Evolutionary conservation across 1,140 invertebrate genomes (phyloP).

Genomic region (Plodia interpunctella): DNA sequence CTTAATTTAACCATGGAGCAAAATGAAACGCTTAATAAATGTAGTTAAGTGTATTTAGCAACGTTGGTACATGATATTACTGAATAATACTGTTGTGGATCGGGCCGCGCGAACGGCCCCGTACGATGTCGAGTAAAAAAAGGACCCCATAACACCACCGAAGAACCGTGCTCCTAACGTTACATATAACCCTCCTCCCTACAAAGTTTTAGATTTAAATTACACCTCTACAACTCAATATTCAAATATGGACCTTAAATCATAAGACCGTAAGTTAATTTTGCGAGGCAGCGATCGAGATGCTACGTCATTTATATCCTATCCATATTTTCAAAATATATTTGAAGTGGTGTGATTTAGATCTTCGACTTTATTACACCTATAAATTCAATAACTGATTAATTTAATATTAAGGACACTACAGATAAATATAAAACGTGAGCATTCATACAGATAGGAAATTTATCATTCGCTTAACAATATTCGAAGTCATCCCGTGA

Average conservation of each 20-base stretch:
- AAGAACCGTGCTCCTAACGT: slow-evolving; percentile 65
- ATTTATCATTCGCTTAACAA: slow-evolving; percentile 41
- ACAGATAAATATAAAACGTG: slow-evolving; percentile 71
- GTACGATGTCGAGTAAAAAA: slow-evolving; percentile 50
- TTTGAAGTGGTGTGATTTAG: neutral
- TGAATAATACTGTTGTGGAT: slow-evolving; percentile 72
- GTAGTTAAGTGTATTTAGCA: slow-evolving; percentile 75
- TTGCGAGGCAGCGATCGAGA: slow-evolving; percentile 30
- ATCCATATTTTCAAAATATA: neutral
- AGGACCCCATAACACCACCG: slow-evolving; percentile 44
- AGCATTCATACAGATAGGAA: slow-evolving; percentile 71
- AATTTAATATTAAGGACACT: slow-evolving; percentile 55
- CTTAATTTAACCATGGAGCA: neutral
- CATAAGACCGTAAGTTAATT: slow-evolving; percentile 28
- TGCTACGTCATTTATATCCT: too few species aligned
- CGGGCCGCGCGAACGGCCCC: slow-evolving; percentile 28
- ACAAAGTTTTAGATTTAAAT: neutral
- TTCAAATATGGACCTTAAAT: neutral
- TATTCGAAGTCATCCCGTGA: slow-evolving; percentile 15
- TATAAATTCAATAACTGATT: slow-evolving; percentile 74
- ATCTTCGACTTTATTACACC: slow-evolving; percentile 54
- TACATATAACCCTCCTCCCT: slow-evolving; percentile 8
- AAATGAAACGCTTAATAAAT: slow-evolving; percentile 70
- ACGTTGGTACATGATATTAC: slow-evolving; percentile 75
- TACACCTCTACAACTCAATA: neutral